Percentiles rank a stretch among this genome's conserved stretches.
These are phyloP conservation scores for Eilema griseolum DNA, from an alignment of 2,888 invertebrate species.

Conservation along the genomic window DNA sequence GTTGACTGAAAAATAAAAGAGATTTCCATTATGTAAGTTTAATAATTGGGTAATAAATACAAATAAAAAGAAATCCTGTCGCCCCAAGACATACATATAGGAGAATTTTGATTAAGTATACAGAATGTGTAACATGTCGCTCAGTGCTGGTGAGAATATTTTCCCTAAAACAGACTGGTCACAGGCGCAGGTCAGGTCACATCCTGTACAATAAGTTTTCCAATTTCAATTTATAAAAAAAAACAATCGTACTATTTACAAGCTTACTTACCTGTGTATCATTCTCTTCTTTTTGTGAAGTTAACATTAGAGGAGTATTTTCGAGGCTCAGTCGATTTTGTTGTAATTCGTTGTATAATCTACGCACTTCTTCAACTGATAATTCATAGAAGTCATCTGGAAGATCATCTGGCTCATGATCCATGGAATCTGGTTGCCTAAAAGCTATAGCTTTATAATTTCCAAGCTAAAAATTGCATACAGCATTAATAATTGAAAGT, in stretches of 20 bases:
- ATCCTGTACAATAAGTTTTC: too few relatives aligned
- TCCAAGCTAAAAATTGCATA: constrained; percentile 85
- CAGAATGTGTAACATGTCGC: too few relatives aligned
- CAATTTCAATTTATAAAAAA: neutral
- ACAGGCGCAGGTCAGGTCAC: too few relatives aligned
- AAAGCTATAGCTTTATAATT: constrained; percentile 92
- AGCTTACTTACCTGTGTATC: constrained; percentile 62
- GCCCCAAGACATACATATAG: too few relatives aligned
- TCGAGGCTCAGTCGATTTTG: constrained; percentile 88
- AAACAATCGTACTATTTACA: neutral
- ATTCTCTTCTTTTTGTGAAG: constrained; percentile 64
- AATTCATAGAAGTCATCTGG: constrained; percentile 96
- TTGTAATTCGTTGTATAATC: constrained; percentile 91
- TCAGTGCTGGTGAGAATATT: too few relatives aligned
- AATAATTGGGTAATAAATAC: too few relatives aligned
- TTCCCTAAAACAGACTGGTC: too few relatives aligned
- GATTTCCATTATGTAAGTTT: neutral
- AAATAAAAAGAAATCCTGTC: neutral
- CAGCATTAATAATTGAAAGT: neutral
- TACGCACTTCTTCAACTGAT: constrained; percentile 93
- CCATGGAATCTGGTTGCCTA: constrained; percentile 86
- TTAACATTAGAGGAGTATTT: constrained; percentile 91
- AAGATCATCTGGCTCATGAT: constrained; percentile 89
- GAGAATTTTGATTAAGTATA: too few relatives aligned
- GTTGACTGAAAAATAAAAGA: constrained; percentile 62